Evolutionary conservation across 2,888 invertebrate species (phyloP).

Genomic region (Gandaritis pyraliata): DNA sequence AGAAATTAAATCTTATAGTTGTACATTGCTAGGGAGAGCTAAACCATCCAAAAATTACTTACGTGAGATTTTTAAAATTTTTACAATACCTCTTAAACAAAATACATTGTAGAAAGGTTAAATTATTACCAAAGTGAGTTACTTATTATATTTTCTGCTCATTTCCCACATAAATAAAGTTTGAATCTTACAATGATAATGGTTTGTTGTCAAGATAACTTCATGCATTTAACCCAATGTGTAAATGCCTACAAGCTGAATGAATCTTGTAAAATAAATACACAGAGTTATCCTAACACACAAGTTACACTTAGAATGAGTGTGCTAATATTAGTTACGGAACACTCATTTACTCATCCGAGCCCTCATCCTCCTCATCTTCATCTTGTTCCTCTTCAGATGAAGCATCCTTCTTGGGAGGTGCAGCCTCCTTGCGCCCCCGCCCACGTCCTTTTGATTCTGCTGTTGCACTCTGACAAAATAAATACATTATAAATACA

Average conservation of each 20-base stretch:
- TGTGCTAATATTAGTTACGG: slow-evolving; percentile 56
- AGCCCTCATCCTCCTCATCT: slow-evolving; percentile 80
- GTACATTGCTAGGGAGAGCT: slow-evolving; percentile 81
- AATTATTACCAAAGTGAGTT: slow-evolving; percentile 44
- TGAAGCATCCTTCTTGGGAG: slow-evolving; percentile 80
- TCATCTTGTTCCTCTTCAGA: slow-evolving; percentile 81
- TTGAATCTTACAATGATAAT: slow-evolving; percentile 70
- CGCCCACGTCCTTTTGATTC: slow-evolving; percentile 78
- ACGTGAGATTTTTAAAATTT: slow-evolving; percentile 62
- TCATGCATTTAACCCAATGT: slow-evolving; percentile 47
- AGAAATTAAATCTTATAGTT: slow-evolving; percentile 80
- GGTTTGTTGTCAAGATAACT: slow-evolving; percentile 76
- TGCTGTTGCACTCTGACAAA: slow-evolving; percentile 64
- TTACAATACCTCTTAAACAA: slow-evolving; percentile 44
- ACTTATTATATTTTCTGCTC: slow-evolving; percentile 53
- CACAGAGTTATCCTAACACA: slow-evolving; percentile 74
- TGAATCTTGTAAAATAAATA: slow-evolving; percentile 42
- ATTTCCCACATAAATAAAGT: slow-evolving; percentile 71
- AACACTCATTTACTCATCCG: slow-evolving; percentile 78
- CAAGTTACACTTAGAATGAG: slow-evolving; percentile 79
- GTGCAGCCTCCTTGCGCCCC: slow-evolving; percentile 77
- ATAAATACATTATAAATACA: not conserved
- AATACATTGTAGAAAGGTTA: slow-evolving; percentile 55
- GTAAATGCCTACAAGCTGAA: slow-evolving; percentile 30
- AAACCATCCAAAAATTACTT: slow-evolving; percentile 72